Base-by-base conservation (phyloP, 2,113 vertebrate genomes). In the Mionectes macconnelli region DNA sequence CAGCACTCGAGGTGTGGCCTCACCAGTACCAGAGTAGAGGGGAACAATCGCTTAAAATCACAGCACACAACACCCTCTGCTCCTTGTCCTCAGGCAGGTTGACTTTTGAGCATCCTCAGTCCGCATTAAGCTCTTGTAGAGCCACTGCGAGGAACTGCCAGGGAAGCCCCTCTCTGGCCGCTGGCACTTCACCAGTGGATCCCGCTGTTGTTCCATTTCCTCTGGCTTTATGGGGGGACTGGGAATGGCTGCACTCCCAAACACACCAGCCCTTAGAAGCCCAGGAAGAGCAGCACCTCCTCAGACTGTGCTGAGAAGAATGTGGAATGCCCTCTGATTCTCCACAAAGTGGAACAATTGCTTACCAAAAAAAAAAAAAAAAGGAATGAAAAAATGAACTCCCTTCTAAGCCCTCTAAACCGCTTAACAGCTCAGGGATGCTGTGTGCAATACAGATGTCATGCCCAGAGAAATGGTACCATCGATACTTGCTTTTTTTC, bases 311-410 rank as follows among this genome's bases (percentile, higher is more conserved):
- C 50, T 53, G 39, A 27, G 37, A 45, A 9, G 44, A 39, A 8
- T 19, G 11, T 17, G 3, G 24, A 40, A 27, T 11, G 25, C 40
- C 57, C 17, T 80, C 56, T 4, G 21, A 6, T 42, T 8, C 0
- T n/a, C 57, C 30, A 18, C 1, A 0, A 56, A 44, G 37, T 21
- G 42, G 18, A 56, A 5, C 15, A 37, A 33, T 15, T 10, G 2
- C 62, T 86, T 14, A 31, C 11, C 0, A 6, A 39, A 42, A 53
- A 6, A 24, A 17, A 39, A 50, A 50, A 27, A 27, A 27, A 27
- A 50, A 27, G 13, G 14, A 16, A 42, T 14, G 13, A n/a, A 33
- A 60, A 67, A 84, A 80, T 18, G 0, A 56, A 14, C 40, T 44
- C 53, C 40, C 12, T 75, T 55, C 56, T 62, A 37, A 72, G 86